Conservation (phyloP, 2,113 vertebrate genomes). For the Sula dactylatra region DNA sequence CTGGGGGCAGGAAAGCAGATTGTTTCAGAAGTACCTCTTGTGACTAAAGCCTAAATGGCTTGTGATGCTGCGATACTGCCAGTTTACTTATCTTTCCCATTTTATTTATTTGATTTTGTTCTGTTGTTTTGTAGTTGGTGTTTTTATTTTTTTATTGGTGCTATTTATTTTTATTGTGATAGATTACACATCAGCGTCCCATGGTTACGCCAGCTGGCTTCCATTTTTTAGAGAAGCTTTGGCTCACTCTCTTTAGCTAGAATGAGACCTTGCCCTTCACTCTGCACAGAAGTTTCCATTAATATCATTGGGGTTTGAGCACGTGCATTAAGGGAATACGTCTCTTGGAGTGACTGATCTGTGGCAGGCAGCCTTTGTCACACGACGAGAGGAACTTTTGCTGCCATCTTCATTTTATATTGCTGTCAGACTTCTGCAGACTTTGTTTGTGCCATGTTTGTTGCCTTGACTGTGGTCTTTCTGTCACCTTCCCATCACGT, state of each 20-base stretch:
- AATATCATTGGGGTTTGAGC: neutral
- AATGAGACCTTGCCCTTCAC: neutral
- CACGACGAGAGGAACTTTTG: neutral
- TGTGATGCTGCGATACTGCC: neutral
- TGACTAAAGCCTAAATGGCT: neutral
- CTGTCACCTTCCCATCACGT: neutral
- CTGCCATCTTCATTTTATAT: neutral
- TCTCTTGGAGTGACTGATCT: neutral
- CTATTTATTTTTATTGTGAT: neutral
- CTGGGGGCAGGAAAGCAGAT: neutral
- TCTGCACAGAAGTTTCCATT: neutral
- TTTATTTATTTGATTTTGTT: neutral
- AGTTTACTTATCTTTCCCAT: neutral
- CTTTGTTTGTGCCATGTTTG: neutral
- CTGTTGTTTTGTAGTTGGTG: neutral
- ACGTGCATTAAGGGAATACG: neutral
- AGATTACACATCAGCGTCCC: neutral
- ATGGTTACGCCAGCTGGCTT: neutral
- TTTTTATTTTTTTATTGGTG: neutral
- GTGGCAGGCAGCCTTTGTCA: neutral
- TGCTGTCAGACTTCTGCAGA: neutral
- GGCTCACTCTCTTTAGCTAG: neutral
- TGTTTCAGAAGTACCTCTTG: neutral
- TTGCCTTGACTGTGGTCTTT: neutral
- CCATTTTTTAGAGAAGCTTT: neutral